These are phyloP conservation scores for Rhagonycha lutea DNA, from an alignment of 2,888 invertebrate genomes.

Conservation along the genomic window DNA sequence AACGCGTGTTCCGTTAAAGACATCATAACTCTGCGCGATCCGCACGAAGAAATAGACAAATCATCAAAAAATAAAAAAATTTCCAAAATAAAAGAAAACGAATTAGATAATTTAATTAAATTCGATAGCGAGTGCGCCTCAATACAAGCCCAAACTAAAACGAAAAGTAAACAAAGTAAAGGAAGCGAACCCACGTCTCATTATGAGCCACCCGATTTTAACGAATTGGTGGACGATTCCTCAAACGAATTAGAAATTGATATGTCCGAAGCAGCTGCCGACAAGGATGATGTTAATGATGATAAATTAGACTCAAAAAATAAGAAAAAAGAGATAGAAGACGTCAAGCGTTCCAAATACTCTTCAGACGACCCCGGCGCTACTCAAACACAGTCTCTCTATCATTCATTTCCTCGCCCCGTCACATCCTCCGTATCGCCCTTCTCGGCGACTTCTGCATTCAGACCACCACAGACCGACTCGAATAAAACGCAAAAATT, in stretches of 20 bases:
- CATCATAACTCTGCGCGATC: conserved; percentile 59
- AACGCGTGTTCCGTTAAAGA: conserved; percentile 71
- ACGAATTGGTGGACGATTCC: conserved; percentile 76
- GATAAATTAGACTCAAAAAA: conserved; percentile 58
- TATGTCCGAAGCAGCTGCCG: conserved; percentile 73
- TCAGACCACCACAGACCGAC: conserved; percentile 66
- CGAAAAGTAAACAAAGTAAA: conserved; percentile 34
- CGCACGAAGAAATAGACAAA: conserved; percentile 46
- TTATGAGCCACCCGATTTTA: conserved; percentile 75
- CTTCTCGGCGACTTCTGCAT: conserved; percentile 79
- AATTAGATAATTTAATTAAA: conserved; percentile 44
- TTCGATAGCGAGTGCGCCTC: conserved; percentile 58
- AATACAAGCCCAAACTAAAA: conserved; percentile 53
- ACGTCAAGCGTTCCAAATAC: conserved; percentile 52
- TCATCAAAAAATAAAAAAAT: conserved; percentile 37
- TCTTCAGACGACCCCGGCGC: conserved; percentile 27
- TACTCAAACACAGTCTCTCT: conserved; percentile 34
- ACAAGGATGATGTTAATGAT: conserved; percentile 62
- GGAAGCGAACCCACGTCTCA: conserved; percentile 55
- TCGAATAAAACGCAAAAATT: conserved; percentile 46
- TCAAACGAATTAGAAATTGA: conserved; percentile 80
- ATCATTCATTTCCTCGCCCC: conserved; percentile 50
- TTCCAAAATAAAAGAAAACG: conserved; percentile 46
- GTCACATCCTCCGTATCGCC: conserved; percentile 61
- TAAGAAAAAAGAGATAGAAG: conserved; percentile 59